These are phyloP conservation scores for Chrysoperla carnea DNA, from an alignment of 1,140 invertebrate genomes.

Conservation along the genomic window DNA sequence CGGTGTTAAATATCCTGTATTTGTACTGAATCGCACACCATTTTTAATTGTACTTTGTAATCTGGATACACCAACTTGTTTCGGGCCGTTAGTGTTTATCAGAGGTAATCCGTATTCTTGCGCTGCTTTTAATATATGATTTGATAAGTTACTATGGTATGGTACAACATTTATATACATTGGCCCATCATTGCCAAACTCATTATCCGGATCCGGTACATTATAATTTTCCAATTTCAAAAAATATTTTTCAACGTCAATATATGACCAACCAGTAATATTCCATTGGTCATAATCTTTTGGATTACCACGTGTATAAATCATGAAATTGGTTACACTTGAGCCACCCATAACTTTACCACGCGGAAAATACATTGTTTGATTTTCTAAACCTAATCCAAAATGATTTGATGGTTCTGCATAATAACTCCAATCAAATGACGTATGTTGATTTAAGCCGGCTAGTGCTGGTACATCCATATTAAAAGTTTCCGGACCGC, in stretches of 20 bases:
- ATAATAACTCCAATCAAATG: constrained; percentile 76
- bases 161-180: constrained; percentile 8
- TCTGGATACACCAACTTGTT: constrained; percentile 50
- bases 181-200: constrained; percentile 3
- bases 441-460: constrained; percentile 62
- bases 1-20: constrained; percentile 25
- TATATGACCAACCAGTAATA: constrained; percentile 43
- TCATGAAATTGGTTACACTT: constrained; percentile 85
- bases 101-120: constrained; percentile 29
- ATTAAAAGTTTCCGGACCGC: constrained; percentile 47
- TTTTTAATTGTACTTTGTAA: constrained; percentile 15
- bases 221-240: constrained; percentile 23
- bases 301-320: constrained; percentile 80
- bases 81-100: constrained; percentile 66
- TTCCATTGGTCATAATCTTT: constrained; percentile 88
- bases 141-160: constrained; percentile 28
- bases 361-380: constrained; percentile 68
- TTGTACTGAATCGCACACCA: constrained; percentile 37
- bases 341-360: constrained; percentile 59
- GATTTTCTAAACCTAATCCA: constrained; percentile 57
- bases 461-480: constrained; percentile 66
- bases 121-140: constrained; percentile 31
- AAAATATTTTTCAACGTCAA: constrained; percentile 30
- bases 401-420: constrained; percentile 63
- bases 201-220: constrained; percentile 7